Base-by-base conservation (phyloP, 2,888 invertebrate genomes). In the Parapristionchus giblindavisi region DNA sequence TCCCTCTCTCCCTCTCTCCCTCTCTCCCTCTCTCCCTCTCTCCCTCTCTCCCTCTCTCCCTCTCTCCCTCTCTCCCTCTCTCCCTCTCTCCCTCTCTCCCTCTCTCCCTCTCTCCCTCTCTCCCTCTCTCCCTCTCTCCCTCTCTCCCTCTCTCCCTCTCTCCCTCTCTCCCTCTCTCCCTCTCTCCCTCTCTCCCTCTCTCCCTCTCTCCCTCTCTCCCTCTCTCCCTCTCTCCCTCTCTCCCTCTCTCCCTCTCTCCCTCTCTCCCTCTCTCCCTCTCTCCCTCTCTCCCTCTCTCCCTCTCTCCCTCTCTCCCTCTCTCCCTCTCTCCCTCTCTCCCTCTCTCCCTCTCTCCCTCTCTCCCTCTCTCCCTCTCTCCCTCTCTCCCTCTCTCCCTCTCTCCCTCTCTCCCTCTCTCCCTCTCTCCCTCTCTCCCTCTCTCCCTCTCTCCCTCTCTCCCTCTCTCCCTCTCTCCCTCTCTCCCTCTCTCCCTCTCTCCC, bases 271-370 rank as follows among this genome's bases (percentile, higher is more conserved):
- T 8, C 52, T 17, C 21, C 52, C 52, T 8, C 52, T 52, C 52
- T 52, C 24, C 52, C 52, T 17, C 48, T 52, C 52, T 52, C 52
- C 24, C 52, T 52, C 21, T 24, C 52, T 17, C 8, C 8, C 36
- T 63, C 36, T 8, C 17, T 17, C 63, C 8, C 63, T 63, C 63
- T 36, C 63, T 36, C 63, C 36, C 40, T 63, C 63, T 63, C 63
- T 63, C 34, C 24, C 63, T 36, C 38, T 36, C 63, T 36, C 38
- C 36, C 38, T 36, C 63, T 36, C 38, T 63, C 63, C 38, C 38
- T 38, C 36, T 36, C 63, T 8, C 63, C 27, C 63, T 2, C 63
- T 36, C 63, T 24, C 63, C 8, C 14, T 34, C 63, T 63, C 38
- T 6, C 40, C 36, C 6, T 6, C 63, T 40, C 34, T 36, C 40